Base-by-base conservation (phyloP, 30 jellyfish, hydroid and myxozoan genomes). In the Pseudorhiza aurosa region DNA sequence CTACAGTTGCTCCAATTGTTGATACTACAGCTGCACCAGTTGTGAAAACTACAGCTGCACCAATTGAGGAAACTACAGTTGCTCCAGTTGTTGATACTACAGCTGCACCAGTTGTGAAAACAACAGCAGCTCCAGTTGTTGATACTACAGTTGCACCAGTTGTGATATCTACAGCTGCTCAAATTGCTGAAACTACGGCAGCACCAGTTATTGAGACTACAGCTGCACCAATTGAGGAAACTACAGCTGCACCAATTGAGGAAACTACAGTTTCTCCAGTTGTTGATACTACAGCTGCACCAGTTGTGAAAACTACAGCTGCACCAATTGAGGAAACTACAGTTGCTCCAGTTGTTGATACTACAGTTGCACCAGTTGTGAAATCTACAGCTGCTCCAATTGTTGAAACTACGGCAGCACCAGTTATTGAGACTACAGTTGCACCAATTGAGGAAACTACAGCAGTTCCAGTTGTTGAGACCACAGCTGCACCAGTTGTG, bases 341-440 rank as follows among this genome's bases (percentile, higher is more conserved):
- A 7, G 76, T 51, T 30, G 78, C 85, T 0, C 24, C 36, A n/a
- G 77, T 46, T 49, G 84, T 22, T 2, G 37, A 64, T 12, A 28
- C 51, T 3, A 72, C 74, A 27, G 51, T 77, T 43, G 74, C 86
- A 17, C 79, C 88, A 58, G 73, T 58, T 27, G 43, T 58, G 5
- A 43, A 58, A 65, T 8, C 80, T 10, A 65, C 80, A 2, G 80
- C 84, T 21, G 49, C 84, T 17, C 69, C 69, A 30, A 45, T 70
- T 44, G 27, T 70, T 22, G 78, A 64, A 64, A 64, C 78, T 4
- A 64, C 78, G 11, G 78, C 57, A 2, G 58, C 49, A 4, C 58
- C 78, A 17, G 75, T 3, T 30, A 18, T 53, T n/a, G 36, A 58
- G 26, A 58, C 73, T 43, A 58, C 73, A 4, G 39, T 43, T 58